Conservation (phyloP, 2,888 invertebrate species). For the Loripinus fragilis region DNA sequence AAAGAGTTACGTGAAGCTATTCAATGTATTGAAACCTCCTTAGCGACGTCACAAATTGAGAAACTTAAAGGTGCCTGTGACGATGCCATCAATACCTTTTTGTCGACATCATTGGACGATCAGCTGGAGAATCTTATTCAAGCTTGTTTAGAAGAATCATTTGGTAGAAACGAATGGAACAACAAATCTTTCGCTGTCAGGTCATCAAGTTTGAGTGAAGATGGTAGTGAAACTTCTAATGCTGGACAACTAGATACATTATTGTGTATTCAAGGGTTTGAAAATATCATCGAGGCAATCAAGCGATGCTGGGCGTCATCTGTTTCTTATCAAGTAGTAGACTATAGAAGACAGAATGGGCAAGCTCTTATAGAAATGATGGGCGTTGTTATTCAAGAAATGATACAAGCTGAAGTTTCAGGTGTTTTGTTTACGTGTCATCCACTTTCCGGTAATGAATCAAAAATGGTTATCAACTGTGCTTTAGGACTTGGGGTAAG, state of each 20-base stretch:
- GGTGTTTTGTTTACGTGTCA: constrained; percentile 32
- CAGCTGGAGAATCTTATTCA: background rate
- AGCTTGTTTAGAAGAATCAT: background rate
- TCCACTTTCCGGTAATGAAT: constrained; percentile 17
- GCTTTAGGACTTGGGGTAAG: constrained; percentile 18
- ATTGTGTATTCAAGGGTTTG: background rate
- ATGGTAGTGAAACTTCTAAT: background rate
- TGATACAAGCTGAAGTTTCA: constrained; percentile 25
- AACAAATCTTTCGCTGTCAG: constrained; percentile 8
- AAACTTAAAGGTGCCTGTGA: background rate
- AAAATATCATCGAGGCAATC: background rate
- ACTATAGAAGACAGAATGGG: constrained; percentile 24
- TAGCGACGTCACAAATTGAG: background rate
- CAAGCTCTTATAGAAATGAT: constrained; percentile 16
- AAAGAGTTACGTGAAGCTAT: background rate
- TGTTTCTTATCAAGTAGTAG: constrained; percentile 1
- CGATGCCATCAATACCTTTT: background rate
- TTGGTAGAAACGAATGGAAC: background rate
- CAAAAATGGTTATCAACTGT: constrained; percentile 19
- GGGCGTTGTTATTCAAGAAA: constrained; percentile 28
- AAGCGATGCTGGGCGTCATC: constrained; percentile 19
- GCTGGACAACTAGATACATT: constrained; percentile 18
- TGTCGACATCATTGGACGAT: background rate
- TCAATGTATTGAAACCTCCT: background rate
- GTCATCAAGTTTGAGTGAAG: constrained; percentile 24